These are phyloP conservation scores for Chrysomallon squamiferum DNA, from an alignment of 1,140 invertebrate species.

Conservation along the genomic window DNA sequence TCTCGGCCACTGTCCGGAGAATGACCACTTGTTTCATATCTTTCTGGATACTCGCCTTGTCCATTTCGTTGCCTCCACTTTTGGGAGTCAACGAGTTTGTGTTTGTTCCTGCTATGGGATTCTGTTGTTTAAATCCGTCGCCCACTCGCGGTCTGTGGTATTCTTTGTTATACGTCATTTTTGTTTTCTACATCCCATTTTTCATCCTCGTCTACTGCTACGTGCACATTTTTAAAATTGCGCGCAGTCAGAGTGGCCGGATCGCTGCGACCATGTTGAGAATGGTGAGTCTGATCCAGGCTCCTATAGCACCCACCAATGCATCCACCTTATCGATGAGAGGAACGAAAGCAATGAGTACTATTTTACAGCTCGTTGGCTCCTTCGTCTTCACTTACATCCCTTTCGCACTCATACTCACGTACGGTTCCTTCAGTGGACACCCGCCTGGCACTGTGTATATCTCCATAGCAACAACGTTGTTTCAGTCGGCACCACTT, in stretches of 20 bases:
- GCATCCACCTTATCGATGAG: conserved; percentile 30
- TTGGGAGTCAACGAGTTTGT: conserved; percentile 32
- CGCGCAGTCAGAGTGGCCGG: conserved; percentile 47
- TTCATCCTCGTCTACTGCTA: conserved; percentile 47
- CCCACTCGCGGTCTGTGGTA: conserved; percentile 35
- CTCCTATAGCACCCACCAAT: conserved; percentile 39
- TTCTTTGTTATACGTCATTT: conserved; percentile 25
- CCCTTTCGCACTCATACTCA: conserved; percentile 42
- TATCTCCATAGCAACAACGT: conserved; percentile 35
- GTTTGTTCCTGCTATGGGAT: conserved; percentile 31
- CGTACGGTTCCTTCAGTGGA: conserved; percentile 22
- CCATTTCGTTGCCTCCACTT: conserved; percentile 36
- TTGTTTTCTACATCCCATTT: conserved; percentile 38
- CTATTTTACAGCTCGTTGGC: conserved; percentile 49
- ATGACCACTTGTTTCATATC: conserved; percentile 44
- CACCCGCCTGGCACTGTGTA: conserved; percentile 21
- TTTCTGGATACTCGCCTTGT: conserved; percentile 36
- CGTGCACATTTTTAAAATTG: conserved; percentile 49
- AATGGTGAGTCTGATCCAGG: conserved; percentile 52
- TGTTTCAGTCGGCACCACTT: conserved; percentile 46
- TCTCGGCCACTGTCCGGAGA: conserved; percentile 42
- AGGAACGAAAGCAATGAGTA: conserved; percentile 49
- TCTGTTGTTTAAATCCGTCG: conserved; percentile 36
- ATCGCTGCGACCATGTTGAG: conserved; percentile 53
- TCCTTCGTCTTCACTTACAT: conserved; percentile 48